Conservation (phyloP, 2,888 invertebrate genomes). For the Laspeyria flexula region DNA sequence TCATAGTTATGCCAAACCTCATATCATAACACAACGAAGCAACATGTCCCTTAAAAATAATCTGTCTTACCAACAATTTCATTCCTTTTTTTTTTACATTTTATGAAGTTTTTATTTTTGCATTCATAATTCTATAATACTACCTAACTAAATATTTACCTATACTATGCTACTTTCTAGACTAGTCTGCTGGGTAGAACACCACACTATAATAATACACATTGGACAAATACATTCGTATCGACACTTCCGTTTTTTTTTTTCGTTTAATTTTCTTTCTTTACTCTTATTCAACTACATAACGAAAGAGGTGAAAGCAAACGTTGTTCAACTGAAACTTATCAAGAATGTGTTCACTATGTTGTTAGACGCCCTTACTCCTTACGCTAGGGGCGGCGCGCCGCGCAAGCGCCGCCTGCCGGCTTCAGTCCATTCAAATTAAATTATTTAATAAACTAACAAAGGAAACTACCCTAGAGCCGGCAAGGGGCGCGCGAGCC, state of each 20-base stretch:
- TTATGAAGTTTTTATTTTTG: slow-evolving; percentile 86
- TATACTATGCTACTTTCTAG: slow-evolving; percentile 86
- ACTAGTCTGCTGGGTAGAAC: slow-evolving; percentile 86
- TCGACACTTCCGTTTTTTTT: slow-evolving; percentile 78
- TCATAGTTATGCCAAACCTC: slow-evolving; percentile 85
- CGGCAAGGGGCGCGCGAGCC: slow-evolving; percentile 60
- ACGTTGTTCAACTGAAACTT: slow-evolving; percentile 83
- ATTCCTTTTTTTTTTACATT: slow-evolving; percentile 85
- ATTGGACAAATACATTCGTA: slow-evolving; percentile 85
- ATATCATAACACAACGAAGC: slow-evolving; percentile 85
- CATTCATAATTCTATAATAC: slow-evolving; percentile 85
- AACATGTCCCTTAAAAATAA: slow-evolving; percentile 88
- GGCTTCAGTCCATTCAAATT: slow-evolving; percentile 84
- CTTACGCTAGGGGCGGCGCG: slow-evolving; percentile 55
- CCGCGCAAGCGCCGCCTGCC: slow-evolving; percentile 59
- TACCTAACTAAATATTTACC: slow-evolving; percentile 86
- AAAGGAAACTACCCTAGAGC: slow-evolving; percentile 83
- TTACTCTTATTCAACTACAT: slow-evolving; percentile 85
- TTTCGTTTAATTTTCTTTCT: slow-evolving; percentile 80
- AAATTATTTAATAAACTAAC: slow-evolving; percentile 85
- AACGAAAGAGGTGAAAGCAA: slow-evolving; percentile 86
- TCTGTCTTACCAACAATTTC: slow-evolving; percentile 88
- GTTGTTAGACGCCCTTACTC: slow-evolving; percentile 66
- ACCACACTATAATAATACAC: slow-evolving; percentile 85
- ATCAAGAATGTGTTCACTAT: slow-evolving; percentile 80